Percentiles rank a stretch among this genome's conserved stretches.
Conservation (phyloP, 1,140 invertebrate genomes). For the Magallana gigas region DNA sequence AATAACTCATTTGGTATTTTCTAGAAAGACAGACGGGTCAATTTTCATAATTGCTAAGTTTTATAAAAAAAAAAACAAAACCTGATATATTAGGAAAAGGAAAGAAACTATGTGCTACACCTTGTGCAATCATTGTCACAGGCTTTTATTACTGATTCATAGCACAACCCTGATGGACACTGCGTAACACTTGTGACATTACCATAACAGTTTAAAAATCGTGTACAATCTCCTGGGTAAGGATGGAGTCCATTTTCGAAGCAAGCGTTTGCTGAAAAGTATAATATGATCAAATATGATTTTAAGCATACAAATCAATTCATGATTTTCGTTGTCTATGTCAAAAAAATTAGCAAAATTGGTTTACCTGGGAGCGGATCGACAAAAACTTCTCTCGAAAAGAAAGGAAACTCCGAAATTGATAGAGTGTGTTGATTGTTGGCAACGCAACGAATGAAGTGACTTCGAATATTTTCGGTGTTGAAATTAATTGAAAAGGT, state of each 20-base stretch:
- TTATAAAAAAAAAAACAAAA: too few relatives aligned
- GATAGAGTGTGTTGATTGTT: background rate
- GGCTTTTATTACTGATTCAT: too few relatives aligned
- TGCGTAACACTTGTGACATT: background rate
- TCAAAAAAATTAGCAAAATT: too few relatives aligned
- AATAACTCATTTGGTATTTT: too few relatives aligned
- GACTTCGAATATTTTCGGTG: background rate
- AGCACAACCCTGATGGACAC: background rate
- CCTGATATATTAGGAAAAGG: too few relatives aligned
- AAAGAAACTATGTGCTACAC: too few relatives aligned
- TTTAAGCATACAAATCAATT: too few relatives aligned
- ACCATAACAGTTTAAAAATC: background rate
- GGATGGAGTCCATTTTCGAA: background rate
- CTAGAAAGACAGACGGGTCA: too few relatives aligned
- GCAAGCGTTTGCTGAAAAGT: background rate
- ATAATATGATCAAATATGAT: too few relatives aligned
- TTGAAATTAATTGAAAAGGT: background rate
- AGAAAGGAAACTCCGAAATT: background rate
- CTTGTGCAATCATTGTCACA: too few relatives aligned
- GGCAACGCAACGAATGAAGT: background rate
- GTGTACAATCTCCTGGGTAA: background rate
- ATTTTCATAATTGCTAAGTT: too few relatives aligned
- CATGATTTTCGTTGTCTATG: too few relatives aligned
- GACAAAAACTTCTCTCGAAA: background rate
- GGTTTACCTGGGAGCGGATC: background rate